Conservation (phyloP, 1,140 invertebrate genomes). For the Bombyx mandarina region DNA sequence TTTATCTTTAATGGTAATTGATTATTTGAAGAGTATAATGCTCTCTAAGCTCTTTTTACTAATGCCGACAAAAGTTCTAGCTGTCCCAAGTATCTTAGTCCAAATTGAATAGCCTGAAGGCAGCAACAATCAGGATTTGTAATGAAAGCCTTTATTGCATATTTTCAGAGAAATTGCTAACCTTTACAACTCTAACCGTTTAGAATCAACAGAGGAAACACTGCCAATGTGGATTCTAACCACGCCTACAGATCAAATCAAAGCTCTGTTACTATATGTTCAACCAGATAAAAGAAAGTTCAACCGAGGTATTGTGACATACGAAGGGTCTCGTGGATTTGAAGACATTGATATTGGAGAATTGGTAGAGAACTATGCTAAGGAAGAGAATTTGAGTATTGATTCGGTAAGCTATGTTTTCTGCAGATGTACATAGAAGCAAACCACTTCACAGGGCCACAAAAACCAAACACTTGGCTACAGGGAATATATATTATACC, state of each 20-base stretch:
- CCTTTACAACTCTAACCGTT: slow-evolving; percentile 41
- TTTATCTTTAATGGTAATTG: no score
- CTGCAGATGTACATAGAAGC: no score
- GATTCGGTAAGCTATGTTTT: slow-evolving; percentile 31
- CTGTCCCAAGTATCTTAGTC: no score
- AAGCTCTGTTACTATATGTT: slow-evolving; percentile 42
- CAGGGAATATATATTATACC: no score
- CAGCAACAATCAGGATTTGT: not conserved
- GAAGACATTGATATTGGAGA: slow-evolving; percentile 49
- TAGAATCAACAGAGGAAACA: slow-evolving; percentile 30
- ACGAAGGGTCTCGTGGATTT: slow-evolving; percentile 30
- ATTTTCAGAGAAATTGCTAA: slow-evolving; percentile 57
- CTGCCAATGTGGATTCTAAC: slow-evolving; percentile 59
- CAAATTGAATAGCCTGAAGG: no score
- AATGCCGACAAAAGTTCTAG: no score
- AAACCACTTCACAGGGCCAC: no score
- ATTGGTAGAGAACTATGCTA: slow-evolving; percentile 37
- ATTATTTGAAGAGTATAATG: no score
- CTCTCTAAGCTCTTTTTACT: no score
- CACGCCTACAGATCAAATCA: slow-evolving; percentile 35
- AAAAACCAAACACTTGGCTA: no score
- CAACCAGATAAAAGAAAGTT: slow-evolving; percentile 53
- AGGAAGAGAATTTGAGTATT: slow-evolving; percentile 25
- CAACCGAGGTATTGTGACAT: slow-evolving; percentile 52
- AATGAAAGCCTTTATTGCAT: slow-evolving; percentile 4